A percentile compares a stretch with the other conserved stretches of the same genome.
phyloP scores from a whole-genome alignment of 2,113 vertebrate genomes.

The Chaetops frenatus region DNA sequence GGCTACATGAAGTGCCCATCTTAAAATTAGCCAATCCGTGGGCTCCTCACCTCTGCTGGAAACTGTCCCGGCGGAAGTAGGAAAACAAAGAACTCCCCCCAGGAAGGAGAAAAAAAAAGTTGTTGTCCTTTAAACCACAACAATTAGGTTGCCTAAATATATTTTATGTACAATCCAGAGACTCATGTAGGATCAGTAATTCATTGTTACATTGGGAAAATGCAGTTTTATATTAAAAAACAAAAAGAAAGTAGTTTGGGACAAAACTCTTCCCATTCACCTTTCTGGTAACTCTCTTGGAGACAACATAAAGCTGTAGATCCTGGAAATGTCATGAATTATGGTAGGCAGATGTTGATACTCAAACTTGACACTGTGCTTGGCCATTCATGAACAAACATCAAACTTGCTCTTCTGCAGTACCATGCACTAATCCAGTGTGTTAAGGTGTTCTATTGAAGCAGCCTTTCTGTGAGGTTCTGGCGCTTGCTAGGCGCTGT shows the following conservation, averaged over 20 bases:
- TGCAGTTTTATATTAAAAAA: not conserved
- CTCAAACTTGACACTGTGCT: not conserved
- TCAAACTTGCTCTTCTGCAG: not conserved
- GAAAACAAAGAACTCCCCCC: too few relatives aligned
- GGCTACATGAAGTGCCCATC: too few relatives aligned
- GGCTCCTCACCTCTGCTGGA: too few relatives aligned
- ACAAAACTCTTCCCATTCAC: not conserved
- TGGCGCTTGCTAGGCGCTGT: not conserved
- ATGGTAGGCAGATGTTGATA: not conserved
- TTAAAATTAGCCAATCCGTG: too few relatives aligned
- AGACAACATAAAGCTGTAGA: not conserved
- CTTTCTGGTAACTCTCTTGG: not conserved
- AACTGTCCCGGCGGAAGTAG: too few relatives aligned
- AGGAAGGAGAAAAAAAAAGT: too few relatives aligned
- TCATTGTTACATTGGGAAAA: not conserved
- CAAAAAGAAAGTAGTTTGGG: too few relatives aligned
- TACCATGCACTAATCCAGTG: not conserved
- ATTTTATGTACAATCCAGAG: not conserved
- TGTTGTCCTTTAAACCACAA: too few relatives aligned
- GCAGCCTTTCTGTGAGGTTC: fast-evolving
- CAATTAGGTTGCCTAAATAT: not conserved
- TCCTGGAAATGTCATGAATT: not conserved
- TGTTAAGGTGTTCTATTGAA: not conserved
- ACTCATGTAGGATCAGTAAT: not conserved
- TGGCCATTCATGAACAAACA: not conserved